These are phyloP conservation scores for Sinopyrophorus schimmeli DNA, from an alignment of 2,888 invertebrate genomes.

Conservation along the genomic window DNA sequence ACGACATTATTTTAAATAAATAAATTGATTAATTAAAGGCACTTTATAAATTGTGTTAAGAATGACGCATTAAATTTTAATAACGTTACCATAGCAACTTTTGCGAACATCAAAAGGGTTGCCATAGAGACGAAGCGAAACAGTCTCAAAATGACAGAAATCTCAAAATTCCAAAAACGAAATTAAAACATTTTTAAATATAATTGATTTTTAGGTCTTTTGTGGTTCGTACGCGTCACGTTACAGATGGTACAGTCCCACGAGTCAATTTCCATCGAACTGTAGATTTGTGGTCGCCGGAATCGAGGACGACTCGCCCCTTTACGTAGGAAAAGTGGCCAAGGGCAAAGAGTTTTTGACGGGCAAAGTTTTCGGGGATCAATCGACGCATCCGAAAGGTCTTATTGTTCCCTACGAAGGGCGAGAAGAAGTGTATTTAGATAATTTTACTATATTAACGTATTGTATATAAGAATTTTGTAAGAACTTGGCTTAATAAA, in stretches of 20 bases:
- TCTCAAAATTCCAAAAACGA: too few relatives aligned
- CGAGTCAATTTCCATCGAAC: conserved; percentile 9
- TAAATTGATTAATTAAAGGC: too few relatives aligned
- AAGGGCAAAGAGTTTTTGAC: conserved; percentile 7
- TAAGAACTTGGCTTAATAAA: too few relatives aligned
- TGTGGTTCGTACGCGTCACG: conserved; percentile 14
- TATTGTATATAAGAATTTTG: background rate
- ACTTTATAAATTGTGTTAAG: too few relatives aligned
- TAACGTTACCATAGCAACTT: too few relatives aligned
- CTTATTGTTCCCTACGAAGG: conserved; percentile 4
- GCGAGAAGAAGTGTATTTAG: background rate
- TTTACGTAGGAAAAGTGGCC: conserved; percentile 15
- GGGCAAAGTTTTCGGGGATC: conserved; percentile 22
- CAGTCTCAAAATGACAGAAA: too few relatives aligned
- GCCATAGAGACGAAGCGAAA: too few relatives aligned
- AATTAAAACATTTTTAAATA: too few relatives aligned
- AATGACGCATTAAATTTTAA: too few relatives aligned
- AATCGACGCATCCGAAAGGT: background rate
- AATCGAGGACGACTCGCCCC: conserved; percentile 19
- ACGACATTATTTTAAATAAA: too few relatives aligned
- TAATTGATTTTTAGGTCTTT: conserved; percentile 17
- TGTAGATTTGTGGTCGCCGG: conserved; percentile 20
- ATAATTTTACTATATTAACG: too few relatives aligned
- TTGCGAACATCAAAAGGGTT: too few relatives aligned
- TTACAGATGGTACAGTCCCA: conserved; percentile 16